Evolutionary conservation across 2,888 invertebrate genomes (phyloP), one percentile per base, ranked within the genome.

Genomic region (Euspilapteryx auroguttella): DNA sequence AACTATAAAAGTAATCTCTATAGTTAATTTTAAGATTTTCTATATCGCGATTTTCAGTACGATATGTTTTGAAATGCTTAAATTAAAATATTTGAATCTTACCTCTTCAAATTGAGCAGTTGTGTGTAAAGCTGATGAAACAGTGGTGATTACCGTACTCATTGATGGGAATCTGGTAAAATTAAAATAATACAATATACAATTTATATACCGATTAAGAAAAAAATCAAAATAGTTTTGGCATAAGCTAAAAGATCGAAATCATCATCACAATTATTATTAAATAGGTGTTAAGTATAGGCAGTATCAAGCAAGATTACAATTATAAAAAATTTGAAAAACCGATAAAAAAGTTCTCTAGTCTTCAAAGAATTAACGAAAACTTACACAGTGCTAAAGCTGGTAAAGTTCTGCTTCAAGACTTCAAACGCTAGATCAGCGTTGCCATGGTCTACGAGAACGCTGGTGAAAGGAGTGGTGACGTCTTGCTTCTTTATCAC

Each of bases 301-400:
- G n/a, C n/a, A n/a, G n/a, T n/a, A n/a, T n/a, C n/a, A n/a, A n/a
- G n/a, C n/a, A n/a, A 17, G 24, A 17, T 6, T 13, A 24, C 13
- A 15, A 21, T 13, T 10, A 30, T 26, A 7, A 12, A 27, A 13
- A 3, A 12, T 11, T 12, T 20, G 2, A 5, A 12, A n/a, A n/a
- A n/a, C n/a, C n/a, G n/a, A n/a, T n/a, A n/a, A n/a, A n/a, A n/a
- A n/a, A n/a, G n/a, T n/a, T n/a, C n/a, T n/a, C n/a, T n/a, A 23
- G 12, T 27, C 10, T 29, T 12, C 10, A 20, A 20, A 21, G n/a
- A 6, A 4, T 20, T 21, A 25, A 21, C 11, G 6, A 3, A 6
- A 14, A 53, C 68, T 54, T 41, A 76, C 75, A 58, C 55, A 2
- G 46, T 42, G n/a, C 37, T 51, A 52, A 78, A 66, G 1, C 44